Evolutionary conservation across 1,140 invertebrate genomes (phyloP), one percentile per base, ranked within the genome.

Genomic region (Globodera rostochiensis): DNA sequence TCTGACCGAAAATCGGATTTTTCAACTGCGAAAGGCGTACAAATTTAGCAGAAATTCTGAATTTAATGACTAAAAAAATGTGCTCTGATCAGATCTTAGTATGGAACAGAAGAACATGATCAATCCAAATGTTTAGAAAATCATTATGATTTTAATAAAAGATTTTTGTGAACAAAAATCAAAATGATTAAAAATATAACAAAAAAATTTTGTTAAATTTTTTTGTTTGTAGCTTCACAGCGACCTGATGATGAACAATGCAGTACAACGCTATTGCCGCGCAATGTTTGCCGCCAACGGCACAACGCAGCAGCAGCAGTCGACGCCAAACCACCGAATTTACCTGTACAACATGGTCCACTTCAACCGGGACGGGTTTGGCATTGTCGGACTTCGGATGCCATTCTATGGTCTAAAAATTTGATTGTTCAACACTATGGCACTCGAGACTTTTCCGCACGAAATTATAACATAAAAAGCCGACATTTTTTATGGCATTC

Each of bases 171-270:
- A 36, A 36, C 36, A 36, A 36, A 36, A 36, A 36, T 36, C 36
- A 36, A 36, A 36, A 36, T 36, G 36, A 36, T 36, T 36, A 36
- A 36, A 36, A 36, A 36, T 36, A 36, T 36, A 36, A 36, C 36
- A 36, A 36, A 36, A 36, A 1, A 3, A n/a, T n/a, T 36, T 36
- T 36, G 36, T 36, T 36, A 36, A 2, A 36, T 36, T 36, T 36
- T 36, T 36, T 36, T 86, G 80, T 36, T 36, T 86, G 80, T 76
- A 84, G 83, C 36, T 86, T 4, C 86, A 85, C 74, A 86, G 85
- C 45, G 84, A 85, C 71, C 21, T 74, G 25, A 66, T 85, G 67
- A 86, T 85, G 81, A 85, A 85, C 71, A 87, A 87, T 60, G 79
- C 69, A 5, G 86, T 84, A 13, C 83, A 86, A 6, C 60, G 71